phyloP scores from a whole-genome alignment of 2,113 vertebrate genomes.

The Boulengeromyrus knoepffleri region DNA sequence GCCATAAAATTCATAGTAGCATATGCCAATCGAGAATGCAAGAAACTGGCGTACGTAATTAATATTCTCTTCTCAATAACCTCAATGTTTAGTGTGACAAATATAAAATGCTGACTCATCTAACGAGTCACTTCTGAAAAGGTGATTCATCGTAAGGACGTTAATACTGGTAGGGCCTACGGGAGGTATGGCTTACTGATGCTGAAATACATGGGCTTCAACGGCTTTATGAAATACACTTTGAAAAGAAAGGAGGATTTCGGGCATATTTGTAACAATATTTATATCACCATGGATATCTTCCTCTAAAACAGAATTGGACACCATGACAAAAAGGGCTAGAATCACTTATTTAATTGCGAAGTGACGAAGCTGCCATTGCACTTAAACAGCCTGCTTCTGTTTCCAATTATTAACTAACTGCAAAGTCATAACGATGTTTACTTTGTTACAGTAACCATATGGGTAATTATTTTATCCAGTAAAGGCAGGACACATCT shows the following conservation, averaged over 20 bases:
- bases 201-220: neutral
- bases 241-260: neutral
- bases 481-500: slow-evolving; percentile 1
- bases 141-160: neutral
- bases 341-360: neutral
- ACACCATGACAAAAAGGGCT: neutral
- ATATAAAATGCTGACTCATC: neutral
- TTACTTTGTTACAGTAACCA: slow-evolving; percentile 11
- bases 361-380: neutral
- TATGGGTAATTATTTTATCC: slow-evolving; percentile 17
- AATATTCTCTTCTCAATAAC: neutral
- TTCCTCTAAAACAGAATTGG: neutral
- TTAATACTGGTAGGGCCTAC: neutral
- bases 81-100: neutral
- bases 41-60: neutral
- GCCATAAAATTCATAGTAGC: neutral
- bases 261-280: neutral
- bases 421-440: neutral
- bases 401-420: slow-evolving; percentile 5
- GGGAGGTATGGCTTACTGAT: neutral
- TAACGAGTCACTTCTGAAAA: neutral
- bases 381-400: neutral
- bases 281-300: neutral
- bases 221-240: neutral
- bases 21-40: neutral